Evolutionary conservation across 1,140 invertebrate genomes (phyloP).

Genomic region (Leptonema lineaticorne): DNA sequence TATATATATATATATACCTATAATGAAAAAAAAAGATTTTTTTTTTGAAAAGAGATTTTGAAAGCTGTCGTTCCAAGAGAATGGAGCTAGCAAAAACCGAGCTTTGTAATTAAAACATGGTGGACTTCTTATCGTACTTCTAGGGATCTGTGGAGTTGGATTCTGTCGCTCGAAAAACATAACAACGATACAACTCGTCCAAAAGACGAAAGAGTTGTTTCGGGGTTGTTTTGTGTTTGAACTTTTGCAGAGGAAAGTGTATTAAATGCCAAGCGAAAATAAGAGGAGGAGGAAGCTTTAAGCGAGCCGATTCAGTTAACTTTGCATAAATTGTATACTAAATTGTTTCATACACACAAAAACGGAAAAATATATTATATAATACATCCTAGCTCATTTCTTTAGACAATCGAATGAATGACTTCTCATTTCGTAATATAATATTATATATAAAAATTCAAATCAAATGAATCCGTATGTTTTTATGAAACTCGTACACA

Average conservation of each 20-base stretch:
- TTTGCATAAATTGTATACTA: neutral
- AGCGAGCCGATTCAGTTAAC: neutral
- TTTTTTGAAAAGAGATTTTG: no score
- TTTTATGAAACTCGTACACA: no score
- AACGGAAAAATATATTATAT: conserved; percentile 6
- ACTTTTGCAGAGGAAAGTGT: conserved; percentile 16
- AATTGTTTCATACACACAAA: neutral
- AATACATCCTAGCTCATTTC: no score
- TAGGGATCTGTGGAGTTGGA: conserved; percentile 1
- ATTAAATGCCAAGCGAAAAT: conserved; percentile 8
- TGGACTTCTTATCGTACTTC: conserved; percentile 31
- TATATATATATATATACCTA: no score
- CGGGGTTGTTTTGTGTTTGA: conserved; percentile 23
- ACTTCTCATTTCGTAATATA: no score
- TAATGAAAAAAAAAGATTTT: no score
- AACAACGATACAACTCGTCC: neutral
- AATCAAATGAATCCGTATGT: no score
- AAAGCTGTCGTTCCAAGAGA: neutral
- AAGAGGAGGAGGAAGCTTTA: neutral
- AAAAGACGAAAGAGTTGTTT: conserved; percentile 24
- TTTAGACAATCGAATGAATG: no score
- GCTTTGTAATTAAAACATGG: conserved; percentile 30
- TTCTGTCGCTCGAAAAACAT: conserved; percentile 30
- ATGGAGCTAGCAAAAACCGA: conserved; percentile 22
- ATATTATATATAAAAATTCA: no score